These are phyloP conservation scores for Drosophila bocki DNA, from an alignment of 1,140 invertebrate species.

Conservation along the genomic window DNA sequence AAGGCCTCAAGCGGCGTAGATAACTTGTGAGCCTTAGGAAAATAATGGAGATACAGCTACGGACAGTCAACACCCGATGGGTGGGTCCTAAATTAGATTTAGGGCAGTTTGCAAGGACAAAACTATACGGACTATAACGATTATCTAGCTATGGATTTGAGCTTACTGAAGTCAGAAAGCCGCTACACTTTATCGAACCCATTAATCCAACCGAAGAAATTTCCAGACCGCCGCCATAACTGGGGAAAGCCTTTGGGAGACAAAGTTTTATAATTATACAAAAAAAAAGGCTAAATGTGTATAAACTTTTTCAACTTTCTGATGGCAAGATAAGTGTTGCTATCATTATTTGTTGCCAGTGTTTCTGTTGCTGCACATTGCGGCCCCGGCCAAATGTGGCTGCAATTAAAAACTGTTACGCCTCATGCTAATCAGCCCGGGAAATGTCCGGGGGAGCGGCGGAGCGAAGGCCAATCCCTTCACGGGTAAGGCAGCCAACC, in stretches of 20 bases:
- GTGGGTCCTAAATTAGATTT: constrained; percentile 29
- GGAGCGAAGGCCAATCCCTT: constrained; percentile 53
- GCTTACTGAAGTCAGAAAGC: neutral
- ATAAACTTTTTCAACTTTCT: constrained; percentile 80
- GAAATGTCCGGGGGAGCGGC: constrained; percentile 35
- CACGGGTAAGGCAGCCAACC: constrained; percentile 48
- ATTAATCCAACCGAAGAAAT: constrained; percentile 19
- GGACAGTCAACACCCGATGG: constrained; percentile 31
- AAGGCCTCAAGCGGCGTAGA: constrained; percentile 68
- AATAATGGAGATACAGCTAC: constrained; percentile 53
- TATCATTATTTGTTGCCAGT: constrained; percentile 56
- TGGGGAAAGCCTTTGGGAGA: constrained; percentile 51
- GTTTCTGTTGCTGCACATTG: constrained; percentile 58
- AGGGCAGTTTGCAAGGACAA: constrained; percentile 7
- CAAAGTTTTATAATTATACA: constrained; percentile 66
- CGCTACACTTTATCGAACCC: constrained; percentile 7
- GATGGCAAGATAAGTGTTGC: constrained; percentile 77
- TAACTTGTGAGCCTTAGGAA: constrained; percentile 66
- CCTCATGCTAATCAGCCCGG: constrained; percentile 81
- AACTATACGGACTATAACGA: neutral
- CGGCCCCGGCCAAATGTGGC: constrained; percentile 73
- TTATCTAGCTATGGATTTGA: neutral
- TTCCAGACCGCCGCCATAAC: constrained; percentile 31
- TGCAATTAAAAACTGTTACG: constrained; percentile 84
- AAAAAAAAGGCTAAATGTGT: constrained; percentile 32